Conservation (phyloP, 2,888 invertebrate genomes). For the Xylota sylvarum region DNA sequence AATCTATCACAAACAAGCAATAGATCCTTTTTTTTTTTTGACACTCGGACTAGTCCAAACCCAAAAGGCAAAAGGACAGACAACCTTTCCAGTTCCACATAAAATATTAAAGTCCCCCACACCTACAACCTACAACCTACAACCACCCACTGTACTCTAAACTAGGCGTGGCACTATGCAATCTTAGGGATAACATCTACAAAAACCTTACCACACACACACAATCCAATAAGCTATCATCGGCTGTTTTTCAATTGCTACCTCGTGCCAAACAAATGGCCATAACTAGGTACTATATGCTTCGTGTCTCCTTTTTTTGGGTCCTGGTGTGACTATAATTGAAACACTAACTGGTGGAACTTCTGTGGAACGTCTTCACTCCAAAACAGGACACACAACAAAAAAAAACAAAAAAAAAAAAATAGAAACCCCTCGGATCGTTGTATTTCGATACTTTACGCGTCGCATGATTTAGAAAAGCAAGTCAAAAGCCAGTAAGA, state of each 20-base stretch:
- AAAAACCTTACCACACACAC: conserved; percentile 6
- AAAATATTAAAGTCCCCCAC: not conserved
- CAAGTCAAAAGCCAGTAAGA: conserved; percentile 16
- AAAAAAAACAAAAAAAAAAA: not conserved
- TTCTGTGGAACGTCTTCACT: not conserved
- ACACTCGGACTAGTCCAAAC: no score
- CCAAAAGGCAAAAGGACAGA: not conserved
- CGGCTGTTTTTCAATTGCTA: conserved; percentile 13
- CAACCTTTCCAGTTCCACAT: not conserved
- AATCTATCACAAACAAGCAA: no score
- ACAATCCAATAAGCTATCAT: conserved; percentile 25
- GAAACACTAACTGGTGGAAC: conserved; percentile 10
- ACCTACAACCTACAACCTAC: no score
- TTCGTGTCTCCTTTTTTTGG: not conserved
- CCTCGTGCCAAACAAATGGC: conserved; percentile 4
- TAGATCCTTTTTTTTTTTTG: no score
- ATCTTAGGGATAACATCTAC: conserved; percentile 7
- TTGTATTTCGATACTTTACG: conserved; percentile 22
- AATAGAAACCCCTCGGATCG: conserved; percentile 22
- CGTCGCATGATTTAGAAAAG: conserved; percentile 29
- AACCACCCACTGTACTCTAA: not conserved
- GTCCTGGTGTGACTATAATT: conserved; percentile 5
- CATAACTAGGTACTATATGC: not conserved
- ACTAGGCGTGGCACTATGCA: not conserved
- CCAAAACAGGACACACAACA: not conserved